These are phyloP conservation scores for Leucoraja erinaceus DNA, from an alignment of 2,113 vertebrate genomes.

Conservation along the genomic window DNA sequence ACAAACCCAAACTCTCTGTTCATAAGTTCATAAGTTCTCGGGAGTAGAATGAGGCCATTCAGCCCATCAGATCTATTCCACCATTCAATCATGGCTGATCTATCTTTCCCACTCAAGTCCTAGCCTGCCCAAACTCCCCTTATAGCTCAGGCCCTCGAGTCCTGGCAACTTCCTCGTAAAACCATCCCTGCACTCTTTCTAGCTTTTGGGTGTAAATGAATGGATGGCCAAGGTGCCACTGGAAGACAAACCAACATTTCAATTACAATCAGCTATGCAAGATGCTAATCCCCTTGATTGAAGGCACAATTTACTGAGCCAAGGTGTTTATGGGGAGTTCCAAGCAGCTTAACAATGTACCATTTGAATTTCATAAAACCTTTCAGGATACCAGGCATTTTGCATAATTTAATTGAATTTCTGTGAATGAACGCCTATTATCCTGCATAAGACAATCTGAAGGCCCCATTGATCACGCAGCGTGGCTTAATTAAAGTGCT, in stretches of 20 bases:
- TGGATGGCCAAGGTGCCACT: background rate
- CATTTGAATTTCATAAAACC: background rate
- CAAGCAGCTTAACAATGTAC: background rate
- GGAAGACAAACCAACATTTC: background rate
- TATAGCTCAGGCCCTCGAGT: too few relatives aligned
- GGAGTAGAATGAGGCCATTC: too few relatives aligned
- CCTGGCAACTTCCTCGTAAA: too few relatives aligned
- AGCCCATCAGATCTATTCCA: too few relatives aligned
- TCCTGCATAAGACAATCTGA: background rate
- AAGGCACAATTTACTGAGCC: background rate
- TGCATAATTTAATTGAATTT: conserved; percentile 26
- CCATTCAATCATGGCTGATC: too few relatives aligned
- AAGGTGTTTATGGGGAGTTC: background rate
- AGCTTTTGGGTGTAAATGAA: background rate
- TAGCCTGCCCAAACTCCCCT: too few relatives aligned
- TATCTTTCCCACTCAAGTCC: too few relatives aligned
- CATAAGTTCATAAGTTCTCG: too few relatives aligned
- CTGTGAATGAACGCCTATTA: background rate
- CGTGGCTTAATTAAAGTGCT: background rate
- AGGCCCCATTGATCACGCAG: background rate
- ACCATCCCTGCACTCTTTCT: too few relatives aligned
- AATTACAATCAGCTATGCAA: background rate
- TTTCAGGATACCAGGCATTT: background rate
- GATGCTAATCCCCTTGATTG: background rate
- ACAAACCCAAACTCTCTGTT: too few relatives aligned